Base-by-base conservation (phyloP, 1,140 invertebrate species). In the Drosophila virilis region DNA sequence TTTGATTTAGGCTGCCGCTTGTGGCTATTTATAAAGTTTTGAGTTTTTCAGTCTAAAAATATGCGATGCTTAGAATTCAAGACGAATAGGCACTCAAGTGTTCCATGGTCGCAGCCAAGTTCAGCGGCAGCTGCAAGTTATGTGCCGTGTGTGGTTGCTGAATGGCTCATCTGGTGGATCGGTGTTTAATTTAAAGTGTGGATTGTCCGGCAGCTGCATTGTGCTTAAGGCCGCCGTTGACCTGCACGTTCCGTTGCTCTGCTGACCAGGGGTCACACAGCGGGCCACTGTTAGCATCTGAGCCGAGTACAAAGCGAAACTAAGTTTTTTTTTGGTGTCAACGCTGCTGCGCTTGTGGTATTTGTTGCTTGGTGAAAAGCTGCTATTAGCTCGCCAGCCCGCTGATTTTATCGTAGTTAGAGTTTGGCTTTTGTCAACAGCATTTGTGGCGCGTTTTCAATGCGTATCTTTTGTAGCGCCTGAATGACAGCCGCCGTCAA, bases 171-270 rank as follows among this genome's bases (percentile, higher is more conserved):
- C 65, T 68, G 57, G 57, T 65, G 66, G 59, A 54, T 61, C 58
- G 58, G 46, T 59, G 66, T 81, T 86, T 86, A 85, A 86, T 85
- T 85, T 78, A 86, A 85, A 85, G 15, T 40, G 78, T 60, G 77
- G 58, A 55, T 37, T 64, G 51, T 46, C 22, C 48, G 17, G 35
- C 42, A 60, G 70, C 68, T 75, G 69, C 68, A 71, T 65, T 75
- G 35, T 13, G 54, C 40, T 64, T 65, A 33, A 57, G 55, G 33
- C 17, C 38, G 4, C 28, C 8, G 1, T 40, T 37, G 7, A 28
- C 17, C 38, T 13, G 22, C 22, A 2, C 22, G 3, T 28, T 28
- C 10, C 46, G 10, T 50, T 50, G 46, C 3, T 9, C 35, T 8
- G 2, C 13, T 35, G 10, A 22, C 33, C 43, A 13, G 37, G 2